Conservation (phyloP, 2,888 invertebrate species). For the Lamellibrachia satsuma region DNA sequence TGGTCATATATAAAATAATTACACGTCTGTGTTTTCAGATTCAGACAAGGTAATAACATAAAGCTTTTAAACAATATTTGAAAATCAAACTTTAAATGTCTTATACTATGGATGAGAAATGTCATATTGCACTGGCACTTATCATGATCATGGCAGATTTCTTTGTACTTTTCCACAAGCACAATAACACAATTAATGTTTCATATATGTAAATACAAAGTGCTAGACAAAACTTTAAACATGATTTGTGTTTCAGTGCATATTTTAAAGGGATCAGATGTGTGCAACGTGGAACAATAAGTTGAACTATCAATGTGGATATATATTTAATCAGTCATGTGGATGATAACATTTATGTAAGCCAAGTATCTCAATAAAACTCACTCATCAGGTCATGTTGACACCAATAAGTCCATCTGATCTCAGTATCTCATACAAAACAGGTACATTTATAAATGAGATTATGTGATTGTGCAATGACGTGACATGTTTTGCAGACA, state of each 20-base stretch:
- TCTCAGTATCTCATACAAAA: neutral
- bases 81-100: too few species aligned
- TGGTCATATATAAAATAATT: too few species aligned
- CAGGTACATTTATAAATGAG: neutral
- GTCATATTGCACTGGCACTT: too few species aligned
- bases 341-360: neutral
- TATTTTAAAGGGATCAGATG: neutral
- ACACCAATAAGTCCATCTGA: neutral
- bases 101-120: too few species aligned
- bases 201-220: neutral
- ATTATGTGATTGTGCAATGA: neutral
- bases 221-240: neutral
- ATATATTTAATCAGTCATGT: neutral
- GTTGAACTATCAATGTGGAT: neutral
- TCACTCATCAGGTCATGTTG: neutral
- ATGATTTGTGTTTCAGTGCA: neutral
- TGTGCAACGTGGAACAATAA: neutral
- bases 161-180: too few species aligned
- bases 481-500: neutral
- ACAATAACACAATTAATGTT: too few species aligned
- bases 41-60: too few species aligned
- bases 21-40: too few species aligned
- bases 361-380: neutral
- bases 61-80: too few species aligned
- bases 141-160: too few species aligned